A percentile compares a stretch with the other conserved stretches of the same genome.
These are phyloP conservation scores for Rhinogobius similis DNA, from an alignment of 2,113 vertebrate genomes.

Conservation along the genomic window DNA sequence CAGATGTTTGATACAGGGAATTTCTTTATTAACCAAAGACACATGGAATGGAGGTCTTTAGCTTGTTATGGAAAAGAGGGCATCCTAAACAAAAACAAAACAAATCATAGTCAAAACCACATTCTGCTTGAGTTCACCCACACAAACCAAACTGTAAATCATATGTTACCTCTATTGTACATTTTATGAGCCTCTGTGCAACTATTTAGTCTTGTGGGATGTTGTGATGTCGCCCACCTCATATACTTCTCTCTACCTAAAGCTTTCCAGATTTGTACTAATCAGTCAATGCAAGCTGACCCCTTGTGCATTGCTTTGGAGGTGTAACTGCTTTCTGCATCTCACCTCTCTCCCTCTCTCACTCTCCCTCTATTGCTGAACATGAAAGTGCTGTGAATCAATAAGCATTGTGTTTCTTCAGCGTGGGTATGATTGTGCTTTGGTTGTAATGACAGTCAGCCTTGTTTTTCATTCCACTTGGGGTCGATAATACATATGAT, in stretches of 20 bases:
- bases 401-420: slow-evolving; percentile 47
- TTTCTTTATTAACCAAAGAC: background rate
- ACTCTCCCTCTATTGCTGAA: slow-evolving; percentile 32
- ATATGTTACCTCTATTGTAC: slow-evolving; percentile 2
- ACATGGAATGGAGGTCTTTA: background rate
- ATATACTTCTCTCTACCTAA: slow-evolving; percentile 23
- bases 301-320: slow-evolving; percentile 39
- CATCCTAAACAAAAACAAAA: too few species aligned
- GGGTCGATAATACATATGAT: slow-evolving; percentile 54
- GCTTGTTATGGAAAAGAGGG: too few species aligned
- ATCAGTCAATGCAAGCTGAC: slow-evolving; percentile 18
- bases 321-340: slow-evolving; percentile 36
- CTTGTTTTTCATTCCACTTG: slow-evolving; percentile 46
- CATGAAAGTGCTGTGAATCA: slow-evolving; percentile 44
- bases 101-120: too few species aligned
- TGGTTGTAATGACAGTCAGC: slow-evolving; percentile 37
- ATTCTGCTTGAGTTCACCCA: background rate
- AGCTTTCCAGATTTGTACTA: slow-evolving; percentile 31
- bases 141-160: slow-evolving; percentile 2
- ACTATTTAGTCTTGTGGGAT: slow-evolving; percentile 10
- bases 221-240: slow-evolving; percentile 7
- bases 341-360: slow-evolving; percentile 24
- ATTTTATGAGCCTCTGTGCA: slow-evolving; percentile 5
- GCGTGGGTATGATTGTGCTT: slow-evolving; percentile 13
- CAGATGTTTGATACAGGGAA: background rate